phyloP scores from a whole-genome alignment of 2,888 invertebrate genomes.

The Cheilosia variabilis region DNA sequence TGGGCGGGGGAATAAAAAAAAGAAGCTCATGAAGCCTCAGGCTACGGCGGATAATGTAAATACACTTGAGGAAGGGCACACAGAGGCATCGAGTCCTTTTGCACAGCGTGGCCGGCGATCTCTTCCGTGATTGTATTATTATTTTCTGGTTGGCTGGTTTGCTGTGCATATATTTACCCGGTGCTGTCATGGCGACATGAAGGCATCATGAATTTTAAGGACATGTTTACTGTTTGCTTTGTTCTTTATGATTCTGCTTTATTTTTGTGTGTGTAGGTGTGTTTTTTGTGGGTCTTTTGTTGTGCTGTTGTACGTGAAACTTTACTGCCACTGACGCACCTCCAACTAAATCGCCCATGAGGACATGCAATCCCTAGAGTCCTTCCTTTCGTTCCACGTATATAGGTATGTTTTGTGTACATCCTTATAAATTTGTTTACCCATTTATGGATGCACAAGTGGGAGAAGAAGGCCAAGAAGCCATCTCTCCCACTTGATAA shows the following conservation, averaged over 20 bases:
- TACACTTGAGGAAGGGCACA: slow-evolving; percentile 4
- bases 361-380: slow-evolving; percentile 1
- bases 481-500: slow-evolving; percentile 2
- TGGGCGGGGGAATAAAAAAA: background rate
- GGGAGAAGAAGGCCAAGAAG: background rate
- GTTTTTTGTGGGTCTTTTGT: background rate
- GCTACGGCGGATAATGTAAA: slow-evolving; percentile 6
- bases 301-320: background rate
- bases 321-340: slow-evolving; percentile 2
- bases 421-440: slow-evolving; percentile 24
- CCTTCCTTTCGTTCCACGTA: background rate
- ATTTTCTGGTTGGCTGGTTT: slow-evolving; percentile 57
- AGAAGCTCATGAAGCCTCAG: background rate
- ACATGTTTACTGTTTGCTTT: slow-evolving; percentile 43
- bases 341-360: slow-evolving; percentile 3
- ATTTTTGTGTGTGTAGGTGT: background rate
- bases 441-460: slow-evolving; percentile 16
- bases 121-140: slow-evolving; percentile 65
- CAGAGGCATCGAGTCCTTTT: slow-evolving; percentile 39
- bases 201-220: slow-evolving; percentile 55
- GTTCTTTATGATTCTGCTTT: background rate
- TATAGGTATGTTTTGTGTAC: background rate
- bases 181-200: slow-evolving; percentile 49
- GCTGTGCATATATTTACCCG: slow-evolving; percentile 23
- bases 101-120: slow-evolving; percentile 41